Evolutionary conservation across 2,888 invertebrate species (phyloP), one percentile per base, ranked within the genome.

Genomic region (Syrphus vitripennis): DNA sequence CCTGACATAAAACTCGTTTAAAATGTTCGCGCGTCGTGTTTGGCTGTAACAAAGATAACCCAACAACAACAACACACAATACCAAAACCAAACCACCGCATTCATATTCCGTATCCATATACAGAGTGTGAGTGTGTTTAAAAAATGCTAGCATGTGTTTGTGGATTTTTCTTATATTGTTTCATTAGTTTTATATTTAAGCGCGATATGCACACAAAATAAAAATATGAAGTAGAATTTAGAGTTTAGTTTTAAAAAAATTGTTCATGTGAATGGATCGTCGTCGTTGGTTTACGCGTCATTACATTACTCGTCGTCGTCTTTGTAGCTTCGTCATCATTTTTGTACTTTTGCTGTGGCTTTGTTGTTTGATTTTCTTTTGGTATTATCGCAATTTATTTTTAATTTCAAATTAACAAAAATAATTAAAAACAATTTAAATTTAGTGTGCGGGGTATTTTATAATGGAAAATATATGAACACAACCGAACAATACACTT

Each of bases 171-270:
- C 80, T 84, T 84, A 84, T 84, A 84, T 84, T 84, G 67, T 80
- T 84, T 84, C 84, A 65, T 79, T 80, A 67, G 65, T 84, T 75
- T 84, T 84, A 84, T 84, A 84, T 84, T 84, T 84, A 84, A 84
- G 84, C 71, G 80, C 72, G 80, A 72, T 76, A 75, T 76, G 31
- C 71, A 75, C 65, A 82, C 82, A 75, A 87, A 63, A 63, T 63
- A 78, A 87, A 87, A 78, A 82, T 87, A 82, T 82, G 75, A 82
- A 87, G 87, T 87, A 82, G 82, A 83, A 75, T 88, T 89, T 88
- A 88, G 87, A 89, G 88, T 89, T 89, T 89, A 89, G 89, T 89
- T 89, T 88, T 88, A 88, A 89, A 89, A 88, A 86, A 87, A 87
- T 77, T 88, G 88, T 80, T 88, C 88, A 61, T 87, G 88, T 87